Evolutionary conservation across 2,888 invertebrate species (phyloP).

Genomic region (Polylopha cassiicola): DNA sequence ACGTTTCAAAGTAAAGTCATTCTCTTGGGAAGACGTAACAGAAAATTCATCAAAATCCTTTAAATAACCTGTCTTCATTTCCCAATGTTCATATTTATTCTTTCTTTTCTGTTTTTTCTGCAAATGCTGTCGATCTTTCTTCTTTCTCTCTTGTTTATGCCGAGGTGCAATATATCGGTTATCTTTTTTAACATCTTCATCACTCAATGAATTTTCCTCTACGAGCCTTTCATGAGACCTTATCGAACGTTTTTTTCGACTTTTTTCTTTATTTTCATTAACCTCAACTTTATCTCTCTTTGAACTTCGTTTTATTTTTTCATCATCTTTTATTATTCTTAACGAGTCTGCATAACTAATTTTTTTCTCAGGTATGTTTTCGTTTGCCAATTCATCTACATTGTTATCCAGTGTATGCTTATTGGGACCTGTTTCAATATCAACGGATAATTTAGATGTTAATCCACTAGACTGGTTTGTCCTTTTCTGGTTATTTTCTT

Average conservation of each 20-base stretch:
- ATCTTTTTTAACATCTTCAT: slow-evolving; percentile 60
- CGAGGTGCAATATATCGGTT: slow-evolving; percentile 55
- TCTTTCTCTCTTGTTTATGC: slow-evolving; percentile 53
- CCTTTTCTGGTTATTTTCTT: slow-evolving; percentile 34
- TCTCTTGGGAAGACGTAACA: slow-evolving; percentile 43
- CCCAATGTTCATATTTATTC: slow-evolving; percentile 67
- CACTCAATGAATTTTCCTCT: slow-evolving; percentile 43
- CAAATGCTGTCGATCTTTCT: slow-evolving; percentile 52
- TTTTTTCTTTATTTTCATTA: slow-evolving; percentile 67
- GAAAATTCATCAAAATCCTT: slow-evolving; percentile 61
- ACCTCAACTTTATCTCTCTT: slow-evolving; percentile 38
- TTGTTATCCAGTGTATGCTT: slow-evolving; percentile 12
- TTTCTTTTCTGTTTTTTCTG: slow-evolving; percentile 63
- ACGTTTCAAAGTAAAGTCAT: slow-evolving; percentile 36
- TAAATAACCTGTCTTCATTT: slow-evolving; percentile 63
- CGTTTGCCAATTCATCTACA: slow-evolving; percentile 20
- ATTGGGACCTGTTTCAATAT: slow-evolving; percentile 22
- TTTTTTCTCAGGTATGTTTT: slow-evolving; percentile 33
- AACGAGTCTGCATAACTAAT: slow-evolving; percentile 60
- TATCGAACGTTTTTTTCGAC: slow-evolving; percentile 45
- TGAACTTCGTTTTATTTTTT: slow-evolving; percentile 19
- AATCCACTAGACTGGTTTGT: slow-evolving; percentile 30
- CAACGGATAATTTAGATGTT: slow-evolving; percentile 27
- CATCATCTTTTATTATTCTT: slow-evolving; percentile 36
- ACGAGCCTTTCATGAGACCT: slow-evolving; percentile 30